Base-by-base conservation (phyloP, 1,140 invertebrate species). In the Acromyrmex heyeri region DNA sequence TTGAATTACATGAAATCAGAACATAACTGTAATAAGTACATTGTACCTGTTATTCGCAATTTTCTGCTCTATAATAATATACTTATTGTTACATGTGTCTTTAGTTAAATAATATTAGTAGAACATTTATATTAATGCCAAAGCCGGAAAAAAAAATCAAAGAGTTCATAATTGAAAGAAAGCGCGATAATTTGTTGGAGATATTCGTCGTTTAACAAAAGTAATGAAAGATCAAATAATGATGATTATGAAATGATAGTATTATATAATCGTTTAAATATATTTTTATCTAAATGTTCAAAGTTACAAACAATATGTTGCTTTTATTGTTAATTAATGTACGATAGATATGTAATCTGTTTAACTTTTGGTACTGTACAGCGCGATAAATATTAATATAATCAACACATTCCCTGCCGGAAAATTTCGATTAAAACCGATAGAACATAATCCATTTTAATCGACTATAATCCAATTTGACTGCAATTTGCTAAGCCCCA, bases 351-450 rank as follows among this genome's bases (percentile, higher is more conserved):
- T 34, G 14, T 38, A 62, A 69, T 81, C 18, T 70, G 14, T 69
- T n/a, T 82, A 57, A 61, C 55, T 59, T 75, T 73, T 73, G 30
- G 24, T 82, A 72, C 59, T 82, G 67, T 75, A 83, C 34, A 75
- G 67, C 24, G 67, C 48, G 27, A 82, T 73, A 5, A 38, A 48
- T 83, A 73, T 81, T 81, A 38, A 67, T 30, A 75, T 73, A 75
- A 7, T 44, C 55, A 83, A 27, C 2, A 59, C 57, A 24, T 44
- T 44, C 34, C 34, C 38, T 44, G 8, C 1, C 38, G 8, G 2
- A 44, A 44, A 44, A 44, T 44, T 44, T 44, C 10, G 38, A 44
- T 44, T 44, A 44, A 44, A 44, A 44, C 38, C 38, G 8, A 44
- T 38, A 38, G 8, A 44, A 44, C 38, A 44, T 44, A 44, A 44